Conservation (phyloP, 2,888 invertebrate species). For the Phrixothrix hirtus region DNA sequence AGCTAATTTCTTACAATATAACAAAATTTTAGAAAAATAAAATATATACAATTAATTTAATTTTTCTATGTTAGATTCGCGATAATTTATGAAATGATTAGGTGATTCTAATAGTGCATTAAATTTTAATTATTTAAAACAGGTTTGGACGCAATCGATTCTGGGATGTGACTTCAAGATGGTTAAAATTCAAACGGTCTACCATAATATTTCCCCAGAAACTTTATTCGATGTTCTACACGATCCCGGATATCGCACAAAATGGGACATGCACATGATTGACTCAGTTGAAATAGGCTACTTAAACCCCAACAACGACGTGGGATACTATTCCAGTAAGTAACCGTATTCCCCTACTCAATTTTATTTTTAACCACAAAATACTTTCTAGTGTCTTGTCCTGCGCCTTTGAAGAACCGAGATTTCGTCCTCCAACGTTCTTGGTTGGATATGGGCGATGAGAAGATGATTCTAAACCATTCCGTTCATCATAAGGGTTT, state of each 20-base stretch:
- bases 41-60: too few species aligned
- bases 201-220: slow-evolving; percentile 73
- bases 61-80: too few species aligned
- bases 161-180: slow-evolving; percentile 65
- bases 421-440: slow-evolving; percentile 92
- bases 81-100: too few species aligned
- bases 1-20: too few species aligned
- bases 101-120: too few species aligned
- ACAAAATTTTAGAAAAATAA: too few species aligned
- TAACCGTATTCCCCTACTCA: too few species aligned
- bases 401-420: slow-evolving; percentile 83
- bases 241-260: slow-evolving; percentile 84
- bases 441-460: slow-evolving; percentile 84
- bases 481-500: slow-evolving; percentile 86
- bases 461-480: slow-evolving; percentile 88
- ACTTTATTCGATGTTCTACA: slow-evolving; percentile 87
- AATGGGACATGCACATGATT: slow-evolving; percentile 91
- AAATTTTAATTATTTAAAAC: too few species aligned
- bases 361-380: slow-evolving; percentile 9
- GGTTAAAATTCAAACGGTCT: slow-evolving; percentile 69
- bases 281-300: slow-evolving; percentile 85
- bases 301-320: slow-evolving; percentile 90
- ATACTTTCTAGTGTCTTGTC: slow-evolving; percentile 76
- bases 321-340: slow-evolving; percentile 89
- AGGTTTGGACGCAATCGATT: slow-evolving; percentile 66